Conservation (phyloP, 2,797 vertebrate genomes). For the Chromis chromis region DNA sequence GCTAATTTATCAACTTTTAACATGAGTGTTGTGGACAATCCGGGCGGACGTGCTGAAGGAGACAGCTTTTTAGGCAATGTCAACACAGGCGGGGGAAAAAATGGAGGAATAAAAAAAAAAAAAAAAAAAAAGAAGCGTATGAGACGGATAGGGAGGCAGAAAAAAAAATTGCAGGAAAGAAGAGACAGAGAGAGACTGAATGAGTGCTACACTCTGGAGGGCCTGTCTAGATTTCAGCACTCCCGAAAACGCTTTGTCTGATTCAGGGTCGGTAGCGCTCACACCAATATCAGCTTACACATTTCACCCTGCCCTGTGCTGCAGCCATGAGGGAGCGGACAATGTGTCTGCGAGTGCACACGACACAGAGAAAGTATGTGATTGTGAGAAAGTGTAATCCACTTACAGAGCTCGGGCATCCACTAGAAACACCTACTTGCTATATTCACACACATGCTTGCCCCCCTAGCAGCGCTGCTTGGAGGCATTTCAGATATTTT, state of each 20-base stretch:
- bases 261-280: conserved; percentile 89
- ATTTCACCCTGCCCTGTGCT: conserved; percentile 61
- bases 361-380: conserved; percentile 58
- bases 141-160: conserved; percentile 18
- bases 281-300: conserved; percentile 97
- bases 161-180: conserved; percentile 11
- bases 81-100: conserved; percentile 6
- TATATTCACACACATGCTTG: conserved; percentile 78
- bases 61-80: no score
- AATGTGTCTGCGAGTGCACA: conserved; percentile 58
- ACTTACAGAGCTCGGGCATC: conserved; percentile 68
- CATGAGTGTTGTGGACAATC: conserved; percentile 2
- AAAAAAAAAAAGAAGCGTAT: neutral
- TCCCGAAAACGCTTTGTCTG: conserved; percentile 93
- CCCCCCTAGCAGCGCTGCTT: conserved; percentile 76
- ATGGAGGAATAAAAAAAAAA: conserved; percentile 3
- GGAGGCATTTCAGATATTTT: conserved; percentile 87
- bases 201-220: conserved; percentile 63
- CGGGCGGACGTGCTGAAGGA: neutral
- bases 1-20: conserved; percentile 40
- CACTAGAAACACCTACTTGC: conserved; percentile 75
- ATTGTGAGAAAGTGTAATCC: conserved; percentile 65
- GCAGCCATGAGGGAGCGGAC: conserved; percentile 77
- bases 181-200: conserved; percentile 41
- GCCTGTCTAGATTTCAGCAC: conserved; percentile 91